Evolutionary conservation across 2,113 vertebrate genomes (phyloP).

Genomic region (Scatophagus argus): DNA sequence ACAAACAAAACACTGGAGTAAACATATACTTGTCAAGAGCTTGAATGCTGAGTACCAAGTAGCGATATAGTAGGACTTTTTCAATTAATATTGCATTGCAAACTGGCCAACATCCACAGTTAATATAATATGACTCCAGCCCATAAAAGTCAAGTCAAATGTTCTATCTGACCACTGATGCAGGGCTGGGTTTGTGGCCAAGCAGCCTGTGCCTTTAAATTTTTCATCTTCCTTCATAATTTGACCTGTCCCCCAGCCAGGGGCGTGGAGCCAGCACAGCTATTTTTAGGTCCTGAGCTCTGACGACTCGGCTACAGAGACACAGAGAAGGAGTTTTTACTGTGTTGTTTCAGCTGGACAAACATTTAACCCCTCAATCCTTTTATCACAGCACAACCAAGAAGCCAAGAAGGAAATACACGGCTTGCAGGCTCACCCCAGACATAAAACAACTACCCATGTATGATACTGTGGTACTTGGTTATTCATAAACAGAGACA

Average conservation of each 20-base stretch:
- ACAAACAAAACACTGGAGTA: slow-evolving; percentile 30
- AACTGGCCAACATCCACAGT: slow-evolving; percentile 32
- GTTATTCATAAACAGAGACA: slow-evolving; percentile 37
- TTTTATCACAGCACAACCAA: slow-evolving; percentile 68
- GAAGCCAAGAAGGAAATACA: slow-evolving; percentile 65
- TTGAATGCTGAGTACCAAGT: not conserved
- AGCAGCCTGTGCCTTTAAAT: slow-evolving; percentile 85
- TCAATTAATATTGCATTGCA: slow-evolving; percentile 45
- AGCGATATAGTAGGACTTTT: slow-evolving; percentile 3
- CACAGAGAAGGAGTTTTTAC: slow-evolving; percentile 79
- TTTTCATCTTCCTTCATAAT: slow-evolving; percentile 87
- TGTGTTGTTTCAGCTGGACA: slow-evolving; percentile 84
- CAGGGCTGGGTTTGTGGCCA: slow-evolving; percentile 72
- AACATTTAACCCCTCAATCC: slow-evolving; percentile 79
- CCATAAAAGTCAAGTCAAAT: slow-evolving; percentile 74
- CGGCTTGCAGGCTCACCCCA: slow-evolving; percentile 57
- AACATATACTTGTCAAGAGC: not conserved
- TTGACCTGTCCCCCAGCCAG: slow-evolving; percentile 86
- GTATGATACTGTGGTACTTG: slow-evolving; percentile 27
- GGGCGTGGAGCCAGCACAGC: slow-evolving; percentile 80
- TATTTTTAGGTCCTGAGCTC: slow-evolving; percentile 83
- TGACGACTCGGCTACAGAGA: slow-evolving; percentile 79
- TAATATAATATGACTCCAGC: slow-evolving; percentile 62
- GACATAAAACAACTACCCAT: slow-evolving; percentile 33
- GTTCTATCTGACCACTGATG: slow-evolving; percentile 75